Evolutionary conservation across 1,140 invertebrate species (phyloP), one percentile per base, ranked within the genome.

Genomic region (Triops longicaudatus): DNA sequence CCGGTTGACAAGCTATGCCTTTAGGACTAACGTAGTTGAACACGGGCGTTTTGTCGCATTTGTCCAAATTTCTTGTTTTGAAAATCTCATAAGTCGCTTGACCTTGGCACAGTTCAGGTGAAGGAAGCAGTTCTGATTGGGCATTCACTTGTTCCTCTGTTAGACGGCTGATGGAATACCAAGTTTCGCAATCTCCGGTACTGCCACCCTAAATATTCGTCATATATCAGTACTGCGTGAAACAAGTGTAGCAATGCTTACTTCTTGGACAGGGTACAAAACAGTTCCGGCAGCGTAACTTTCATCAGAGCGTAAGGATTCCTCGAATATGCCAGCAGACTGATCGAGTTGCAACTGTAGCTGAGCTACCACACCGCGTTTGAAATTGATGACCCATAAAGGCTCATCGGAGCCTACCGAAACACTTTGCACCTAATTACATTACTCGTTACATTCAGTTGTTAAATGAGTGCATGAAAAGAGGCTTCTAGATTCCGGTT

Each of bases 21-120:
- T 42, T 37, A 26, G 37, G 37, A 43, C 72, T 77, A 43, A 78
- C 31, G 78, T 78, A 78, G 41, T 77, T 78, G 27, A 80, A 77
- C 42, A 81, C 79, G 31, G 81, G 79, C 74, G 80, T 78, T 43
- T 81, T 71, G 26, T 72, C 76, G 77, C 81, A 82, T 31, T 78
- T 78, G 71, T 80, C 81, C 71, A 82, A 81, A 78, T 82, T 81
- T 72, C 80, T 75, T 41, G 79, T 79, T 77, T 82, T 82, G 74
- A 79, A 75, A 78, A 82, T 81, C 41, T 81, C 79, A 78, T 79
- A 82, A 73, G 81, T 76, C 43, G 80, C 78, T 14, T 77, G 44
- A n/a, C 79, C 73, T 1, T 80, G 37, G 77, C 81, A 82, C 76
- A 81, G 78, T 28, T 80, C 31, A 17, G 78, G 26, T 71, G 79